These are phyloP conservation scores for Polylopha cassiicola DNA, from an alignment of 2,888 invertebrate species.

Conservation along the genomic window DNA sequence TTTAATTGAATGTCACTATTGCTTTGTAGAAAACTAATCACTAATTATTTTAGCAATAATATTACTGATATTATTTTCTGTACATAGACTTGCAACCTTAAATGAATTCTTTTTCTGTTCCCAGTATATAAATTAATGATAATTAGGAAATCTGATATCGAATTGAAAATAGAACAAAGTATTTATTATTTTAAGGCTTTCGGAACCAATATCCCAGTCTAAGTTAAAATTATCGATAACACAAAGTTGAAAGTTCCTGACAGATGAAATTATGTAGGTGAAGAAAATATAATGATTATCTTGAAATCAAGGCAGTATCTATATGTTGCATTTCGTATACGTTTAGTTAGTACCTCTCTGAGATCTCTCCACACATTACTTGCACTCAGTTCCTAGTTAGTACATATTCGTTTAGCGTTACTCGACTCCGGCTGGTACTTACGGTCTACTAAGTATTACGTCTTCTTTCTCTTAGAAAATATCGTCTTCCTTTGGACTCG, in stretches of 20 bases:
- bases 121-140: slow-evolving; percentile 19
- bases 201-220: slow-evolving; percentile 21
- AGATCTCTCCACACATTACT: slow-evolving; percentile 67
- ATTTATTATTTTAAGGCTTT: slow-evolving; percentile 20
- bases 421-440: slow-evolving; percentile 39
- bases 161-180: slow-evolving; percentile 19
- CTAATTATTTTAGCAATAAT: slow-evolving; percentile 19
- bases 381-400: slow-evolving; percentile 76
- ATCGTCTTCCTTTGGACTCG: slow-evolving; percentile 51
- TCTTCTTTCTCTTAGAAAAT: slow-evolving; percentile 46
- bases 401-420: slow-evolving; percentile 65
- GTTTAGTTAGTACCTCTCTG: slow-evolving; percentile 45
- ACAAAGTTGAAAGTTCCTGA: slow-evolving; percentile 40
- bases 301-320: slow-evolving; percentile 28
- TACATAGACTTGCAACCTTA: slow-evolving; percentile 13
- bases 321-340: slow-evolving; percentile 66
- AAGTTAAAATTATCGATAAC: slow-evolving; percentile 23
- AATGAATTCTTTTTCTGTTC: slow-evolving; percentile 13
- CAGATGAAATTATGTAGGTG: slow-evolving; percentile 27
- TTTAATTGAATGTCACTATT: slow-evolving; percentile 26
- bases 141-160: slow-evolving; percentile 12
- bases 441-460: slow-evolving; percentile 29
- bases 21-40: slow-evolving; percentile 43
- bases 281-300: slow-evolving; percentile 11
- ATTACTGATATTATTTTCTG: slow-evolving; percentile 21